Evolutionary conservation across 2,888 invertebrate genomes (phyloP).

Genomic region (Sminthurides aquaticus): DNA sequence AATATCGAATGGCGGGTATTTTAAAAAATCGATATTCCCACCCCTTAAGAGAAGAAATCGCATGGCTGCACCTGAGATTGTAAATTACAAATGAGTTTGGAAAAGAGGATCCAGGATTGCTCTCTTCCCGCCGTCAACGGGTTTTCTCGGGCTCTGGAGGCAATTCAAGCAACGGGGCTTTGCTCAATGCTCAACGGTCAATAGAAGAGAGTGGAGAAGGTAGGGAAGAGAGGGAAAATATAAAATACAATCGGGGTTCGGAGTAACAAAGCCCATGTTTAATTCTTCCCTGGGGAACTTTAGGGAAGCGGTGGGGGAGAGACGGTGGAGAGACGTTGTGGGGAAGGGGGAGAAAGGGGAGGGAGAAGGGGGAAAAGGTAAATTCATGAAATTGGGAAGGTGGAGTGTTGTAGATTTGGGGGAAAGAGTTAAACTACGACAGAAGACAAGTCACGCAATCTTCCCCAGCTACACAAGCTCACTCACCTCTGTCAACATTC

Average conservation of each 20-base stretch:
- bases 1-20: too few species aligned
- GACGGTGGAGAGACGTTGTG: too few species aligned
- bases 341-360: not conserved
- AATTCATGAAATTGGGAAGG: not conserved
- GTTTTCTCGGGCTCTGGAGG: too few species aligned
- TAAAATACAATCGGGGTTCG: not conserved
- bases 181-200: too few species aligned
- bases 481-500: not conserved
- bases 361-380: not conserved
- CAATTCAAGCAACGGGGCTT: too few species aligned
- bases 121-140: too few species aligned
- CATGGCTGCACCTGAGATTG: too few species aligned
- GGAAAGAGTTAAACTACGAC: not conserved
- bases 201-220: too few species aligned
- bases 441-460: not conserved
- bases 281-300: not conserved
- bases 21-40: too few species aligned
- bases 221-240: not conserved
- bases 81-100: too few species aligned
- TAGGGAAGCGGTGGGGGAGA: not conserved
- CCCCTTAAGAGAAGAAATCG: too few species aligned
- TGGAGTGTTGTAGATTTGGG: not conserved
- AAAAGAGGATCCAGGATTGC: too few species aligned
- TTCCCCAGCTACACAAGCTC: not conserved
- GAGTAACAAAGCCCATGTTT: not conserved